Evolutionary conservation across 2,888 invertebrate species (phyloP), one percentile per base, ranked within the genome.

Genomic region (Notodonta ziczac): DNA sequence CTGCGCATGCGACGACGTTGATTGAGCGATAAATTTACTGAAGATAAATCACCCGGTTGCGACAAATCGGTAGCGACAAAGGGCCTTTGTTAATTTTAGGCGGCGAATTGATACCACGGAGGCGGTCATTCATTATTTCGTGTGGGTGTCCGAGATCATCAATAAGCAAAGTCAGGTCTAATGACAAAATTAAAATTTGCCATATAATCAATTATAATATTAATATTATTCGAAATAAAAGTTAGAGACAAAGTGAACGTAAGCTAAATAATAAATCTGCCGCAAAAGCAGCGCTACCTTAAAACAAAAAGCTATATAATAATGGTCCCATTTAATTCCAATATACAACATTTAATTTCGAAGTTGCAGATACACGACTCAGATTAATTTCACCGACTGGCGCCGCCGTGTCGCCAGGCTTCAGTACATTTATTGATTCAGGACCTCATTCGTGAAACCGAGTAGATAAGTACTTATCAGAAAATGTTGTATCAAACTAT

Each of bases 11-110:
- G 77, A 71, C 81, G 87, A 88, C 87, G 85, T 87, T 89, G 89
- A 89, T 89, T 88, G 88, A 90, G 87, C 89, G 93, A 92, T 93
- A 91, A 91, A 93, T 90, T 88, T 84, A 89, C 85, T 80, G 82
- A 85, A 90, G 88, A 91, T 92, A 90, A 91, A 92, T 92, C 88
- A 88, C 84, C 83, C 66, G 56, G 81, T 85, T 84, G 88, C 88
- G 90, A 91, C 91, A 90, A 89, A 91, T 91, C 89, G 84, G 89
- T 88, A 88, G 89, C 89, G 82, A 84, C 82, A 83, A 82, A 76
- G 76, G 69, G 70, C 77, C 71, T 73, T 74, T 76, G 76, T 79
- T 77, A 74, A 82, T 77, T 83, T 83, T 74, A 78, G 74, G 71
- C 70, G 60, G 65, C 64, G 58, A 74, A 72, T 72, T 63, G 68